Evolutionary conservation across 1,140 invertebrate genomes (phyloP).

Genomic region (Rhysida immarginata): DNA sequence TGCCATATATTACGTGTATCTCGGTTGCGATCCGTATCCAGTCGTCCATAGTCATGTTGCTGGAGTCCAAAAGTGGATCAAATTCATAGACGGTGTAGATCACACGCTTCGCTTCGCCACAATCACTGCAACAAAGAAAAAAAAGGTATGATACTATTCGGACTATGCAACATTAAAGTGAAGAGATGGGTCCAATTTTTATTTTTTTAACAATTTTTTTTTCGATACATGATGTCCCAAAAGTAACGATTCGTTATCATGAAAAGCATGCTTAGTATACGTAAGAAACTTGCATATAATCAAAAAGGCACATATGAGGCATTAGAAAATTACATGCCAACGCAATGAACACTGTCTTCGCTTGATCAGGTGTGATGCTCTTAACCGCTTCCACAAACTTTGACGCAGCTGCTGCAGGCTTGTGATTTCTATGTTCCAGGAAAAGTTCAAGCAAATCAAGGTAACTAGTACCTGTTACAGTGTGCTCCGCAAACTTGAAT

Average conservation of each 20-base stretch:
- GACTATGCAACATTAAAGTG: conserved; percentile 8
- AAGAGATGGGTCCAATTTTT: too few relatives aligned
- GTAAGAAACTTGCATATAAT: background rate
- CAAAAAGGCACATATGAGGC: background rate
- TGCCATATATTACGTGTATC: conserved; percentile 77
- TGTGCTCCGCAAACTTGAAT: too few relatives aligned
- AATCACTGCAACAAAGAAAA: conserved; percentile 24
- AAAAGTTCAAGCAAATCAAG: too few relatives aligned
- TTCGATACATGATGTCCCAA: conserved; percentile 1
- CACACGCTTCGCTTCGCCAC: conserved; percentile 39
- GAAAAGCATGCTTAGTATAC: background rate
- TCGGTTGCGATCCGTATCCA: conserved; percentile 80
- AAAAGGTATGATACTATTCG: conserved; percentile 6
- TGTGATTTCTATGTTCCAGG: too few relatives aligned
- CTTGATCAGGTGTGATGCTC: too few relatives aligned
- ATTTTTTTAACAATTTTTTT: conserved; percentile 2
- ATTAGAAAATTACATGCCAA: background rate
- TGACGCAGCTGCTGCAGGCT: too few relatives aligned
- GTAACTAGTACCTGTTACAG: too few relatives aligned
- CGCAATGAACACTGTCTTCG: too few relatives aligned
- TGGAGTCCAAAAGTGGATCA: conserved; percentile 72
- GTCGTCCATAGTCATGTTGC: conserved; percentile 80
- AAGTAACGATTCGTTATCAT: background rate
- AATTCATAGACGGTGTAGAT: conserved; percentile 76
- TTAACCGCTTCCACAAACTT: too few relatives aligned